phyloP scores from a whole-genome alignment of 2,113 vertebrate genomes.

The Zeus faber region DNA sequence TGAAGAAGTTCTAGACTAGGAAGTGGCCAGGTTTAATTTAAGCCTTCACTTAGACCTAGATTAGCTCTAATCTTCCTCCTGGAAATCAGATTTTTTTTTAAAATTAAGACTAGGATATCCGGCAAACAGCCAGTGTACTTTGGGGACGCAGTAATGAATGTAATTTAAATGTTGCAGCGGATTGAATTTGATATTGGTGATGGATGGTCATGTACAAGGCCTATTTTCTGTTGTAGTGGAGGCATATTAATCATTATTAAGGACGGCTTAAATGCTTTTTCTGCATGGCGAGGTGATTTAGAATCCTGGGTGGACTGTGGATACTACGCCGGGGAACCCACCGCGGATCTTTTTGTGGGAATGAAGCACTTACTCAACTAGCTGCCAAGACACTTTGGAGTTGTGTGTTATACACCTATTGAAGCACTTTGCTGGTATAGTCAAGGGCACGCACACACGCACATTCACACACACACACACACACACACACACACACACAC shows the following conservation, averaged over 20 bases:
- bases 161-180: slow-evolving; percentile 49
- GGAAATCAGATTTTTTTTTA: too few relatives aligned
- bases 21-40: too few relatives aligned
- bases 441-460: slow-evolving; percentile 43
- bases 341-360: slow-evolving; percentile 42
- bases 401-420: slow-evolving; percentile 33
- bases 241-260: slow-evolving; percentile 70
- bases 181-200: slow-evolving; percentile 56
- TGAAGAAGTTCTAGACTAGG: too few relatives aligned
- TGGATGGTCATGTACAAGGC: slow-evolving; percentile 45
- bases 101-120: too few relatives aligned
- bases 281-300: slow-evolving; percentile 54
- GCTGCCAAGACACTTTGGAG: slow-evolving; percentile 48
- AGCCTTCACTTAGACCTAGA: too few relatives aligned
- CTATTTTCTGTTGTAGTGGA: slow-evolving; percentile 47
- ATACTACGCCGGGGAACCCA: slow-evolving; percentile 37
- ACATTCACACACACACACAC: slow-evolving; percentile 8
- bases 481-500: background rate
- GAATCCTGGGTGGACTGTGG: slow-evolving; percentile 49
- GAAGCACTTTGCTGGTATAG: slow-evolving; percentile 23
- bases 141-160: slow-evolving; percentile 47
- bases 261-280: slow-evolving; percentile 54
- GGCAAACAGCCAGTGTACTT: slow-evolving; percentile 28
- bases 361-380: slow-evolving; percentile 61
- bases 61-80: too few relatives aligned